These are phyloP conservation scores for Petrocephalus zakoni DNA, from an alignment of 2,113 vertebrate genomes.

Conservation along the genomic window DNA sequence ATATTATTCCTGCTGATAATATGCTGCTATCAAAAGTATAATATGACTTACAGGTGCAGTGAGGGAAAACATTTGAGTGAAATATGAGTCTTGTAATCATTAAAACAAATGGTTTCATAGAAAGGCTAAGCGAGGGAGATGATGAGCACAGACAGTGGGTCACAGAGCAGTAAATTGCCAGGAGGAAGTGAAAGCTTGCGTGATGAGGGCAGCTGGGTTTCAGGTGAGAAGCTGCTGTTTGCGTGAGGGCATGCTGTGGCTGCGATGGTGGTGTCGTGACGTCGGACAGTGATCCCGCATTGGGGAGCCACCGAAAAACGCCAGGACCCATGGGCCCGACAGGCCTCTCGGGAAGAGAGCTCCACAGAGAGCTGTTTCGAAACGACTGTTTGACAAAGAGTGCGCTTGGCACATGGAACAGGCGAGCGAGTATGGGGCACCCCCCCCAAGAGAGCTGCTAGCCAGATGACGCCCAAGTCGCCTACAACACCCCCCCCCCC, in stretches of 20 bases:
- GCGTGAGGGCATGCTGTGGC: neutral
- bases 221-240: neutral
- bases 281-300: neutral
- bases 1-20: neutral
- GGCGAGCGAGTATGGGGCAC: neutral
- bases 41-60: neutral
- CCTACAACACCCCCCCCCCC: neutral
- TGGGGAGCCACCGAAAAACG: neutral
- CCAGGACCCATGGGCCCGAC: no score
- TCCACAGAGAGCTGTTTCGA: neutral
- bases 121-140: neutral
- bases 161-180: neutral
- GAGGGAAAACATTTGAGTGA: neutral
- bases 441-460: slow-evolving; percentile 4
- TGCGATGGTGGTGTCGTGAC: neutral
- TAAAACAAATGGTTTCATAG: neutral
- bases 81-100: neutral
- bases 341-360: neutral
- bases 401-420: neutral
- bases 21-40: neutral
- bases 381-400: neutral
- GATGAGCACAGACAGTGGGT: neutral
- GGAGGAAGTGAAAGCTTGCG: neutral
- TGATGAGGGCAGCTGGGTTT: neutral
- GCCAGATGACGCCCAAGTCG: slow-evolving; percentile 39